Evolutionary conservation across 2,888 invertebrate species (phyloP).

Genomic region (Morpho helenor): DNA sequence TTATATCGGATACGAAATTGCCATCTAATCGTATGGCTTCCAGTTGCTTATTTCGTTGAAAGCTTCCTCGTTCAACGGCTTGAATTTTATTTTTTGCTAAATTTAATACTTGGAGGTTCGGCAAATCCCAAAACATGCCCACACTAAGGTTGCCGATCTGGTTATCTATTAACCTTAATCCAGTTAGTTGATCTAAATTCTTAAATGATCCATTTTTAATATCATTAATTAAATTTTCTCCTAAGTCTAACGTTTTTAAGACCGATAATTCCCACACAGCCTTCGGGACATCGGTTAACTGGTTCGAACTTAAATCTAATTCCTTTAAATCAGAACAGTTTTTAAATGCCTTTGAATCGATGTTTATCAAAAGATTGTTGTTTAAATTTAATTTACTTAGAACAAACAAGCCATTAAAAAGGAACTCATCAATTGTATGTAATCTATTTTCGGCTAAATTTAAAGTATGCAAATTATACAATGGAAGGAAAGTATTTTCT

Average conservation of each 20-base stretch:
- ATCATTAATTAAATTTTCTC: conserved; percentile 92
- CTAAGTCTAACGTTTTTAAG: conserved; percentile 92
- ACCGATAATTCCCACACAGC: conserved; percentile 89
- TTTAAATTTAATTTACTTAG: conserved; percentile 91
- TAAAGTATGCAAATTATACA: conserved; percentile 93
- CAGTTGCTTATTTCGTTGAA: conserved; percentile 88
- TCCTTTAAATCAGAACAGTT: conserved; percentile 94
- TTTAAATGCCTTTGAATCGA: conserved; percentile 89
- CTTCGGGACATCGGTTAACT: conserved; percentile 87
- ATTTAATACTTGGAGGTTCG: conserved; percentile 90
- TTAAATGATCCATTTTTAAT: conserved; percentile 92
- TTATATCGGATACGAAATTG: conserved; percentile 92
- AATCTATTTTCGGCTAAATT: conserved; percentile 93
- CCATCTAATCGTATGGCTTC: conserved; percentile 93
- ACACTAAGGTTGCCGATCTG: conserved; percentile 89
- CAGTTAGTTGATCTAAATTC: conserved; percentile 91
- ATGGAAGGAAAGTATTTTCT: conserved; percentile 91
- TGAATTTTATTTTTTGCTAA: conserved; percentile 93
- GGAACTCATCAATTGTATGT: conserved; percentile 87
- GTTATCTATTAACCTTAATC: conserved; percentile 93
- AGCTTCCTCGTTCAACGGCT: conserved; percentile 89
- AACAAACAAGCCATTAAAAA: conserved; percentile 91
- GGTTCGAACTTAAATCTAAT: conserved; percentile 92
- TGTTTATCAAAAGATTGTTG: conserved; percentile 88
- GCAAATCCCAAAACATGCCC: conserved; percentile 92